phyloP scores from a whole-genome alignment of 2,113 vertebrate genomes.

The Bubo blakistoni region DNA sequence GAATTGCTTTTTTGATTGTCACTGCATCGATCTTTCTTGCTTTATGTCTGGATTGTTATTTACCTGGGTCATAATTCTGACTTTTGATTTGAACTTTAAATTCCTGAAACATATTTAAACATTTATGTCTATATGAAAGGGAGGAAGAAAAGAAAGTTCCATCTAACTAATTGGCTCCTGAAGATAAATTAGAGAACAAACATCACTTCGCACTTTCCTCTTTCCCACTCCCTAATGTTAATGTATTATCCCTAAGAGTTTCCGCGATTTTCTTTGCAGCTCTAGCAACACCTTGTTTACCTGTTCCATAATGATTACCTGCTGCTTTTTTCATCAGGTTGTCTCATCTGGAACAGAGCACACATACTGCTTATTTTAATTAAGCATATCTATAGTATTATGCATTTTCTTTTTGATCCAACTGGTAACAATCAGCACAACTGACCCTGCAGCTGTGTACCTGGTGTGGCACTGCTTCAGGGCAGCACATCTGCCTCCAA shows the following conservation, averaged over 20 bases:
- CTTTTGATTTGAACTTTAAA: not conserved
- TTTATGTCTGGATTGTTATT: not conserved
- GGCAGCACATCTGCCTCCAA: not conserved
- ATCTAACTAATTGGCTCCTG: not conserved
- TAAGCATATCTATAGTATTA: slow-evolving; percentile 42
- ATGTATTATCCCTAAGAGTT: not conserved
- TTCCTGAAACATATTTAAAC: not conserved
- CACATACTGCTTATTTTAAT: slow-evolving; percentile 45
- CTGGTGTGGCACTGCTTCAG: not conserved
- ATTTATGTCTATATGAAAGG: not conserved
- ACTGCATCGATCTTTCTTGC: not conserved
- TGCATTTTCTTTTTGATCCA: slow-evolving; percentile 37
- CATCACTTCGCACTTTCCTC: not conserved
- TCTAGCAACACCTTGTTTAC: slow-evolving; percentile 34
- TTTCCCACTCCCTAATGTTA: not conserved
- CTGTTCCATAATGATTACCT: slow-evolving; percentile 52
- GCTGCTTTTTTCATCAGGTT: slow-evolving; percentile 52
- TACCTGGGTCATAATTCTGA: not conserved
- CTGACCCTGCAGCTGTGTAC: not conserved
- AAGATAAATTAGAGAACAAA: not conserved
- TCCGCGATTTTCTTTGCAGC: not conserved
- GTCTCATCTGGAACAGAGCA: slow-evolving; percentile 43
- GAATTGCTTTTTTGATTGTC: not conserved
- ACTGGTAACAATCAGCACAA: not conserved
- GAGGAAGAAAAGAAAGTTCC: not conserved